Conservation (phyloP, 2,797 vertebrate genomes). For the Borostomias antarcticus region DNA sequence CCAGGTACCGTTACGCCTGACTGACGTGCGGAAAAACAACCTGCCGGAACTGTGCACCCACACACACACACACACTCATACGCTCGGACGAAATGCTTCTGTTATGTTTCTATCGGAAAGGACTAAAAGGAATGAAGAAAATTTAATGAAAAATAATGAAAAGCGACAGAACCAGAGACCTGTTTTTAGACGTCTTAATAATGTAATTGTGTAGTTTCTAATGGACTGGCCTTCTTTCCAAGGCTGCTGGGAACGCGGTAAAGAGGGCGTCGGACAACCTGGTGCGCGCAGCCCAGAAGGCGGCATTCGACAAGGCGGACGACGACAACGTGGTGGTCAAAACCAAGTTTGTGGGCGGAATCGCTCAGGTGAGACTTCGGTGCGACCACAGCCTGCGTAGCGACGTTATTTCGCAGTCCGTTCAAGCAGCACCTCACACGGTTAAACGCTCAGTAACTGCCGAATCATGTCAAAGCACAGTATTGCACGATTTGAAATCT, state of each 20-base stretch:
- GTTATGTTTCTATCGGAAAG: no score
- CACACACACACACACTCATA: not conserved
- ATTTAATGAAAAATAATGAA: no score
- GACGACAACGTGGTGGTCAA: slow-evolving; percentile 88
- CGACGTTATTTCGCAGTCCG: not conserved
- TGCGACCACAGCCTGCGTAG: not conserved
- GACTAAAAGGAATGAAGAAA: no score
- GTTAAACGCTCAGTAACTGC: no score
- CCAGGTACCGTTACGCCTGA: slow-evolving; percentile 72
- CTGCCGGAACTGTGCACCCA: not conserved
- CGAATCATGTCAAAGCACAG: not conserved
- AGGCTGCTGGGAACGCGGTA: slow-evolving; percentile 89
- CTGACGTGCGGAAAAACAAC: not conserved
- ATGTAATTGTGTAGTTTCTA: not conserved
- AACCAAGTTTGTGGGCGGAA: slow-evolving; percentile 90
- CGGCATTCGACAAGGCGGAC: slow-evolving; percentile 86
- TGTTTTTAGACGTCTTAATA: not conserved
- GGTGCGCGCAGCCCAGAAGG: slow-evolving; percentile 88
- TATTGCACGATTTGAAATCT: not conserved
- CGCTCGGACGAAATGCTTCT: no score
- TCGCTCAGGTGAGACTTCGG: slow-evolving; percentile 81
- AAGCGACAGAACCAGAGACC: no score
- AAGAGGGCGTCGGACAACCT: slow-evolving; percentile 90
- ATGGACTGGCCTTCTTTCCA: slow-evolving; percentile 6
- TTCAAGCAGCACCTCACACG: not conserved